Evolutionary conservation across 2,888 invertebrate genomes (phyloP).

Genomic region (Drosophila rubida): DNA sequence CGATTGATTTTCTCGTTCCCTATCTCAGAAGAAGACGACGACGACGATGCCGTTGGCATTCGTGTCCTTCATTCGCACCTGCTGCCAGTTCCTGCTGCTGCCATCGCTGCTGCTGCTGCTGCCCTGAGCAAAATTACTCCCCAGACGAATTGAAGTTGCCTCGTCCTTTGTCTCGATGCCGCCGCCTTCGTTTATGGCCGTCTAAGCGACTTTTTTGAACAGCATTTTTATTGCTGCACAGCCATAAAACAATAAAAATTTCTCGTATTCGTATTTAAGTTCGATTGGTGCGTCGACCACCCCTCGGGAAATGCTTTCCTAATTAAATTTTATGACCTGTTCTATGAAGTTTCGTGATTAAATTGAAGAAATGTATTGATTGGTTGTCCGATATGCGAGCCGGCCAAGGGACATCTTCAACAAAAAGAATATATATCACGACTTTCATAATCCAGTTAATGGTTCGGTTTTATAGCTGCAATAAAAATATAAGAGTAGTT

Average conservation of each 20-base stretch:
- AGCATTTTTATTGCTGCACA: conserved; percentile 47
- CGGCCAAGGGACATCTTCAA: neutral
- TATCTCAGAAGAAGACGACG: neutral
- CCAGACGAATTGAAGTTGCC: conserved; percentile 35
- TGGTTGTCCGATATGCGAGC: conserved; percentile 4
- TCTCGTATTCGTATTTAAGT: conserved; percentile 54
- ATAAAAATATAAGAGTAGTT: neutral
- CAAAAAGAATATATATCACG: neutral
- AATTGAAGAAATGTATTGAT: conserved; percentile 35
- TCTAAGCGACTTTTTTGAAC: conserved; percentile 40
- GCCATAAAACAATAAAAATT: conserved; percentile 75
- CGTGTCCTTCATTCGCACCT: conserved; percentile 58
- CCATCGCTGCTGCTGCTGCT: conserved; percentile 9
- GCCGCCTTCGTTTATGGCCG: conserved; percentile 52
- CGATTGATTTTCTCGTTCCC: conserved; percentile 73
- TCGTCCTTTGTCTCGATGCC: conserved; percentile 29
- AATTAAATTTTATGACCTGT: conserved; percentile 75
- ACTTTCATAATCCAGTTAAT: conserved; percentile 2
- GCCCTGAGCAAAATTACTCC: conserved; percentile 54
- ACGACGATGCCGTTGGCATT: conserved; percentile 24
- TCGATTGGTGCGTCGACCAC: conserved; percentile 50
- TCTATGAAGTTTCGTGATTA: conserved; percentile 60
- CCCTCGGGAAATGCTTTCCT: conserved; percentile 66
- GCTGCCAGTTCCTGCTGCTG: conserved; percentile 30
- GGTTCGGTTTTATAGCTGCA: neutral